Evolutionary conservation across 2,113 vertebrate species (phyloP).

Genomic region (Planiliza haematocheilus): DNA sequence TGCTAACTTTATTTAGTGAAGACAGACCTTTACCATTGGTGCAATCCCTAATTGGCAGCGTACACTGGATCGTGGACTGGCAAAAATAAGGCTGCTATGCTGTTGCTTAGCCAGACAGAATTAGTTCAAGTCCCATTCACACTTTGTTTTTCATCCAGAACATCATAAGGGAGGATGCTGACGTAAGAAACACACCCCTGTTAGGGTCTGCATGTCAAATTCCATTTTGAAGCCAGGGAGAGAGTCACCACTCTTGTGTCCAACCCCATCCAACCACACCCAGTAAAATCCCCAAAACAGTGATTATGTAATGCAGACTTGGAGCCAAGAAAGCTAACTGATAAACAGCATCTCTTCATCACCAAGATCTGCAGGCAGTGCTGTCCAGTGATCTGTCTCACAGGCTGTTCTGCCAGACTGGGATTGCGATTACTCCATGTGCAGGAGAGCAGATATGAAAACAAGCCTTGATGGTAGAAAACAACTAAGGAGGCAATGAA

Average conservation of each 20-base stretch:
- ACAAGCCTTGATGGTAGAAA: constrained; percentile 7
- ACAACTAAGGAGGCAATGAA: background rate
- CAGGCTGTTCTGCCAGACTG: background rate
- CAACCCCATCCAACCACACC: constrained; percentile 51
- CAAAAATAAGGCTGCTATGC: no score
- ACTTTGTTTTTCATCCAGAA: constrained; percentile 39
- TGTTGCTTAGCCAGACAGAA: constrained; percentile 5
- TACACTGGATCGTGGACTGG: no score
- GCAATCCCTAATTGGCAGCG: no score
- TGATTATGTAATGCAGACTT: constrained; percentile 49
- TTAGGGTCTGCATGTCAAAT: constrained; percentile 24
- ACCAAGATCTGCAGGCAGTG: constrained; percentile 45
- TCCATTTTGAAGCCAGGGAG: constrained; percentile 6
- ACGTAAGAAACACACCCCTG: background rate
- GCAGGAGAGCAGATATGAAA: constrained; percentile 38
- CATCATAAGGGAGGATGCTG: background rate
- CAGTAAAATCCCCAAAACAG: constrained; percentile 42
- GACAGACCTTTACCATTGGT: no score
- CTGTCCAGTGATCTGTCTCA: constrained; percentile 7
- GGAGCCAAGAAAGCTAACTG: constrained; percentile 41
- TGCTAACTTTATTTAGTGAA: no score
- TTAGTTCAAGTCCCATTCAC: constrained; percentile 36
- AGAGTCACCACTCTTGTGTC: constrained; percentile 15
- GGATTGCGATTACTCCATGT: constrained; percentile 16
- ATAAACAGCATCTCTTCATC: constrained; percentile 47